A percentile compares a stretch with the other conserved stretches of the same genome.
Evolutionary conservation across 2,888 invertebrate species (phyloP).

Genomic region (Leptinotarsa peninsularis): DNA sequence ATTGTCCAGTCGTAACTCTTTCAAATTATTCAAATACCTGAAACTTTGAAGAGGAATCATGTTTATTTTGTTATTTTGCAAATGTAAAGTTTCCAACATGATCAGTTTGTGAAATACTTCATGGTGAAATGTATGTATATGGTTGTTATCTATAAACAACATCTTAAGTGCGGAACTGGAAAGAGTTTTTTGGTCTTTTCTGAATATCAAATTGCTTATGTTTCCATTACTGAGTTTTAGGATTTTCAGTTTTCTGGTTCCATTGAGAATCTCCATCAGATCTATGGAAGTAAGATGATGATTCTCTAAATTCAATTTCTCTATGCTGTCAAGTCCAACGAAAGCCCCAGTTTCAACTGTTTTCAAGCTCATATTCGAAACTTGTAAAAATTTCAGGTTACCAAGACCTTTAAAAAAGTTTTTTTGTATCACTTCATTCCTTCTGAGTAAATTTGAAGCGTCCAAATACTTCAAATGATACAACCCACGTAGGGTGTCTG

Average conservation of each 20-base stretch:
- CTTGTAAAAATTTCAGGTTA: conserved; percentile 15
- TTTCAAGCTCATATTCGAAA: conserved; percentile 19
- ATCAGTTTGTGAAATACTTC: not conserved
- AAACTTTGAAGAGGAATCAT: not conserved
- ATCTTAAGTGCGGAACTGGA: not conserved
- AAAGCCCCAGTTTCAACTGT: conserved; percentile 25
- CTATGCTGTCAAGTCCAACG: conserved; percentile 2
- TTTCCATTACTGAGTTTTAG: not conserved
- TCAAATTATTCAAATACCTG: not conserved
- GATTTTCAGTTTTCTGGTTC: not conserved
- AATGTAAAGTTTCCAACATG: not conserved
- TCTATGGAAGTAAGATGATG: not conserved
- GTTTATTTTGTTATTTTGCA: not conserved
- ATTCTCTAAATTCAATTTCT: not conserved
- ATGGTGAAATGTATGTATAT: not conserved
- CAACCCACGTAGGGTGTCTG: conserved; percentile 13
- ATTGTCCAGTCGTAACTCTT: conserved; percentile 19
- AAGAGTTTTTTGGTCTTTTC: not conserved
- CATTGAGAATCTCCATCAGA: not conserved
- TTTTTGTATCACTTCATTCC: not conserved
- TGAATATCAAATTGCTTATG: not conserved
- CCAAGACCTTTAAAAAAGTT: conserved; percentile 22
- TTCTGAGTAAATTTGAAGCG: conserved; percentile 24
- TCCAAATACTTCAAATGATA: conserved; percentile 25
- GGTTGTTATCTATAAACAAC: conserved; percentile 1